Evolutionary conservation across 2,113 vertebrate genomes (phyloP).

Genomic region (Eira barbara): DNA sequence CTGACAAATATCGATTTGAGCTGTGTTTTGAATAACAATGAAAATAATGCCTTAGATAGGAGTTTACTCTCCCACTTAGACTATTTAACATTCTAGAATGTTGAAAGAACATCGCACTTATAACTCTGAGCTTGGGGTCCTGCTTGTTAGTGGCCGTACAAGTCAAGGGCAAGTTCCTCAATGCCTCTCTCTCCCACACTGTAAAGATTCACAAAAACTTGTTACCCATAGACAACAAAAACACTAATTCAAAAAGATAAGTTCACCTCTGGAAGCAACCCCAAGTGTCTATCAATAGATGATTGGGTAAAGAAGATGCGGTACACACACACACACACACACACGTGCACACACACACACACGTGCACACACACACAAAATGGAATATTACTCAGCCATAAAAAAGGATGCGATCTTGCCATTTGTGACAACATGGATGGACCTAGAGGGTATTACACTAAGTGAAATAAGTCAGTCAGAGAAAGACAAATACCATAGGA

Average conservation of each 20-base stretch:
- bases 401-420: not conserved
- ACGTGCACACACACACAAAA: no score
- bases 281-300: not conserved
- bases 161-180: not conserved
- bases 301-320: not conserved
- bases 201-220: not conserved
- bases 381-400: not conserved
- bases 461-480: not conserved
- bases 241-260: not conserved
- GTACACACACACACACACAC: not conserved
- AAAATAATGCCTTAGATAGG: not conserved
- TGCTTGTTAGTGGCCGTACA: not conserved
- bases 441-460: not conserved
- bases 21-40: conserved; percentile 55
- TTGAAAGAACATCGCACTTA: not conserved
- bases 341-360: no score
- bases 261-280: not conserved
- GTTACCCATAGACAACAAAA: not conserved
- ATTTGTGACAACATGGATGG: not conserved
- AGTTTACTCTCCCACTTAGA: not conserved
- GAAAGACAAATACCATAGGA: not conserved
- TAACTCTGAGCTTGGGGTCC: not conserved
- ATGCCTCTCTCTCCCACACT: not conserved
- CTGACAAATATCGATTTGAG: conserved; percentile 64
- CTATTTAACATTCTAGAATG: not conserved